phyloP scores from a whole-genome alignment of 2,888 invertebrate genomes.

The Agrochola circellaris region DNA sequence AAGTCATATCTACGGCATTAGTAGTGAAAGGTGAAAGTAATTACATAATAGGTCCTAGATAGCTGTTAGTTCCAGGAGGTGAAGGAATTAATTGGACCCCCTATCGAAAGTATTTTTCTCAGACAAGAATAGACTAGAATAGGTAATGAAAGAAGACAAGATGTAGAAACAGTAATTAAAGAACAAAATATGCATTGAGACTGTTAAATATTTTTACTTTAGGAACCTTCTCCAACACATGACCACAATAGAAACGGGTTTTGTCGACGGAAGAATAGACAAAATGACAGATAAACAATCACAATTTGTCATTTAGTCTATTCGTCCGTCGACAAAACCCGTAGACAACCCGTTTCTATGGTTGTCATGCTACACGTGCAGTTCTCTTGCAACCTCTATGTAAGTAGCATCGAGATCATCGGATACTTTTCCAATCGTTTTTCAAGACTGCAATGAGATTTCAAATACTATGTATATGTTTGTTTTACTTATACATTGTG shows the following conservation, averaged over 20 bases:
- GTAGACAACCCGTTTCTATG: no score
- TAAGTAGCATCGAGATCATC: neutral
- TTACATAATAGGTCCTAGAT: neutral
- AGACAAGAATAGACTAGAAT: neutral
- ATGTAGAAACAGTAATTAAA: neutral
- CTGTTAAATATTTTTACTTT: neutral
- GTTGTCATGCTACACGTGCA: no score
- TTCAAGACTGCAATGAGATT: conserved; percentile 18
- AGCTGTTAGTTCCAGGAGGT: neutral
- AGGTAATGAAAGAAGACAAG: neutral
- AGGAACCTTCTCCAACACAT: neutral
- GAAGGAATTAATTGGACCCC: conserved; percentile 2
- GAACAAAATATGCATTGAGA: neutral
- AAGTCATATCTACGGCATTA: neutral
- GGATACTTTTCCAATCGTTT: neutral
- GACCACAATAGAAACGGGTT: no score
- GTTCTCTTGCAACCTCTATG: neutral
- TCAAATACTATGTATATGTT: conserved; percentile 35
- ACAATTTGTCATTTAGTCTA: no score
- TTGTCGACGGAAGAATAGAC: no score
- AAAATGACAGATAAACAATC: no score
- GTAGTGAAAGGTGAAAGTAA: neutral
- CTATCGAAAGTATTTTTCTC: neutral
- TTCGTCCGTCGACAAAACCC: no score
- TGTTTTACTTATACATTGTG: conserved; percentile 37